Base-by-base conservation (phyloP, 2,888 invertebrate species). In the Apocheima hispidaria region DNA sequence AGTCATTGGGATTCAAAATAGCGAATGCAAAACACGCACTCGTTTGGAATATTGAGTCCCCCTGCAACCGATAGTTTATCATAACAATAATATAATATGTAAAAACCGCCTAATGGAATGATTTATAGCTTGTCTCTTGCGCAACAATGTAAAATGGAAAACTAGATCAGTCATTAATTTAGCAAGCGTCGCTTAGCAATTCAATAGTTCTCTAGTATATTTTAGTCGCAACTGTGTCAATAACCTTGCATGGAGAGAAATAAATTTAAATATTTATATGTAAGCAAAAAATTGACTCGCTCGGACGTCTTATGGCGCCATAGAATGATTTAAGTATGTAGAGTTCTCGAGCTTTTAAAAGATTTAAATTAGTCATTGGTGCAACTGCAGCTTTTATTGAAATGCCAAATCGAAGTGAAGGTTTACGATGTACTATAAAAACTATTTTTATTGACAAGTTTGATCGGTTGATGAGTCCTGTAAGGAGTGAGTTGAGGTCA, bases 241-340 rank as follows among this genome's bases (percentile, higher is more conserved):
- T 89, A 89, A 90, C 90, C 89, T 91, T 88, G 91, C 81, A 76
- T 75, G 72, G 74, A 79, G 74, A 71, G 72, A 83, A 83, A 84
- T 84, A 84, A 75, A 89, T 90, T 90, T 82, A 77, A 88, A 90
- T 89, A 86, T 69, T 69, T 78, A 79, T 82, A 78, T 78, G 72
- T 69, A 66, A 75, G 80, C 77, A 85, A 87, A 87, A 88, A 86
- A 81, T 69, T 68, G 60, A 60, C 69, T 70, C 67, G 65, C 51
- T 64, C 61, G 68, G 65, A 60, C 69, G 69, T 69, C 54, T 40
- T 52, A 38, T 75, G 79, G 78, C 77, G 79, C 76, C 71, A 67
- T 67, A 68, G 63, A 73, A 75, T 82, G 77, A 83, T 82, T 80
- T 78, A 81, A 77, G 44, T 63, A 81, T 77, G 44, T 63, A 53